These are phyloP conservation scores for Antennarius striatus DNA, from an alignment of 2,113 vertebrate genomes.

Conservation along the genomic window DNA sequence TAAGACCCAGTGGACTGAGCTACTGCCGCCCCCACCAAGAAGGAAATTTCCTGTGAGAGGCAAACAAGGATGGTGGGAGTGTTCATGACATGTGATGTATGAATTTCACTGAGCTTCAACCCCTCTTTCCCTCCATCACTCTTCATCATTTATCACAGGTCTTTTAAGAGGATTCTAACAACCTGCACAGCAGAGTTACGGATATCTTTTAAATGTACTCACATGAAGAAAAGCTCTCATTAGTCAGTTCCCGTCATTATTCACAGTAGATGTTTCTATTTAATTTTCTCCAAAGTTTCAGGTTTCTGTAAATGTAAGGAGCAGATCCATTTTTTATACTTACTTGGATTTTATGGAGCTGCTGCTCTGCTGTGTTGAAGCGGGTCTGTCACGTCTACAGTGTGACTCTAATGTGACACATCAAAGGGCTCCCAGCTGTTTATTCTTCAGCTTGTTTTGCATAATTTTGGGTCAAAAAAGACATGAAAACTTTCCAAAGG, in stretches of 20 bases:
- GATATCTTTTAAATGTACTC: slow-evolving; percentile 33
- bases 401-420: slow-evolving; percentile 51
- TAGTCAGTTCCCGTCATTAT: slow-evolving; percentile 4
- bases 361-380: slow-evolving; percentile 34
- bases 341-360: slow-evolving; percentile 56
- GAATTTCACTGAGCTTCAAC: slow-evolving; percentile 30
- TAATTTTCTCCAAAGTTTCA: slow-evolving; percentile 15
- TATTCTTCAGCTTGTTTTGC: slow-evolving; percentile 18
- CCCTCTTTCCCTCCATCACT: slow-evolving; percentile 21
- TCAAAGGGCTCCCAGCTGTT: slow-evolving; percentile 48
- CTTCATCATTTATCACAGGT: slow-evolving; percentile 42
- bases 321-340: slow-evolving; percentile 49
- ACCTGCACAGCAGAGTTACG: slow-evolving; percentile 4
- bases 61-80: slow-evolving; percentile 14
- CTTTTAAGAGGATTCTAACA: slow-evolving; percentile 14
- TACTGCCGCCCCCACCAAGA: background rate
- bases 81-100: slow-evolving; percentile 37
- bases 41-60: slow-evolving; percentile 41
- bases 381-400: slow-evolving; percentile 55
- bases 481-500: slow-evolving; percentile 28
- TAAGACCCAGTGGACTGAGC: too few relatives aligned
- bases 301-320: slow-evolving; percentile 20
- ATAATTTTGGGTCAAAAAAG: slow-evolving; percentile 5
- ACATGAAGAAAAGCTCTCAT: slow-evolving; percentile 22
- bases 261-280: background rate